Evolutionary conservation across 1,140 invertebrate species (phyloP).

Genomic region (Sinonovacula constricta): DNA sequence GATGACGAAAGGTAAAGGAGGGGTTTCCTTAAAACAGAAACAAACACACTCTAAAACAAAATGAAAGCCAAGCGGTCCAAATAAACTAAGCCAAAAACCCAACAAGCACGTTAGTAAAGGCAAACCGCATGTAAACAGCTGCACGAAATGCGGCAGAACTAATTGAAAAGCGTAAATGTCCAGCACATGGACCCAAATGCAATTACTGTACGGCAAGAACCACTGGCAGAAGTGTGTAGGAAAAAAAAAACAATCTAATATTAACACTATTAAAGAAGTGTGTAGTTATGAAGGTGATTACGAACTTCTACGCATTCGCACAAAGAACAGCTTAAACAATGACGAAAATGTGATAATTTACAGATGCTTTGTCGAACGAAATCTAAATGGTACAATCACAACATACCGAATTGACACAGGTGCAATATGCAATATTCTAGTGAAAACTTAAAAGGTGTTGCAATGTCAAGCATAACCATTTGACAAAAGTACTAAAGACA

Average conservation of each 20-base stretch:
- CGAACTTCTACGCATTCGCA: neutral
- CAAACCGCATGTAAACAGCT: neutral
- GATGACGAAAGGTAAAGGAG: neutral
- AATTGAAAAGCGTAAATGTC: slow-evolving; percentile 32
- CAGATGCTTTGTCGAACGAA: slow-evolving; percentile 14
- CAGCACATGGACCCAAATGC: slow-evolving; percentile 28
- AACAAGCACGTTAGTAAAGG: too few relatives aligned
- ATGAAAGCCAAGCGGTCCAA: too few relatives aligned
- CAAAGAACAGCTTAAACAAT: neutral
- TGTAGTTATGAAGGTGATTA: neutral
- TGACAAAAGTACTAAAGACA: neutral
- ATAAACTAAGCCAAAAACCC: too few relatives aligned
- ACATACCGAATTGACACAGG: slow-evolving; percentile 49
- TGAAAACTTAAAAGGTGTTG: neutral
- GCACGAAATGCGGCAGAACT: neutral
- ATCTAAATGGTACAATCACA: neutral
- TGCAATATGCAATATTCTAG: slow-evolving; percentile 35
- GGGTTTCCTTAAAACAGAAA: too few relatives aligned
- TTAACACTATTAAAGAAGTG: too few relatives aligned
- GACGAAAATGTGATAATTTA: neutral
- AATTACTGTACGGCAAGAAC: slow-evolving; percentile 37
- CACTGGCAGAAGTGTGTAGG: slow-evolving; percentile 46
- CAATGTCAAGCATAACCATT: neutral
- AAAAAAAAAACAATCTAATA: too few relatives aligned
- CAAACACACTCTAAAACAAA: neutral